Evolutionary conservation across 2,888 invertebrate genomes (phyloP), one percentile per base, ranked within the genome.

Genomic region (Lymantria dispar): DNA sequence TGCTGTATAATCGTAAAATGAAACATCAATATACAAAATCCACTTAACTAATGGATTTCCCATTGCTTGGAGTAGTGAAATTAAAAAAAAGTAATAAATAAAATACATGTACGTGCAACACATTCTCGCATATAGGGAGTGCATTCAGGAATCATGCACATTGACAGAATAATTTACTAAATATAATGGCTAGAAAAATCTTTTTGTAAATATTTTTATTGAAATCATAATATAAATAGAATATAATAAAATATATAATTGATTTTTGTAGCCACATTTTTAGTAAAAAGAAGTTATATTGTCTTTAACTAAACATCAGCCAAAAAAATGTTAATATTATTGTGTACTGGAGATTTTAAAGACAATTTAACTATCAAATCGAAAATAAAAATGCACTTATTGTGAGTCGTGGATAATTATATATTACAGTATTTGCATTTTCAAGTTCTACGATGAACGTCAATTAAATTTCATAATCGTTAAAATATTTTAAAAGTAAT

Each of bases 121-220:
- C 90, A 90, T 87, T 89, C 89, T 83, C 81, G 82, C 83, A 78
- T 77, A 49, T 71, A 78, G 79, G 87, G 82, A 81, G 87, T 89
- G 89, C 90, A 90, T 88, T 89, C 87, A 74, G 89, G 88, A 83
- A 56, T 71, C 90, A 90, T 90, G 90, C 90, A 88, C 90, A 82
- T 80, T 71, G 78, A 86, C 83, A 84, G 54, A 65, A 61, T 56
- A 63, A 68, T 65, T 42, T 36, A 60, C 62, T 68, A 65, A 60
- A 74, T 72, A 74, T 22, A 64, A 37, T 62, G 68, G 64, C 62
- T 71, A 77, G 74, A 69, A 74, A 75, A 74, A 58, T 62, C 51
- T 54, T 52, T 43, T 47, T 12, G 7, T 15, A 40, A 0, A 33
- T 10, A 33, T 7, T 5, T 33, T 10, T 10, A 11, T 10, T 7